Conservation (phyloP, 2,888 invertebrate genomes). For the Limnephilus lunatus region DNA sequence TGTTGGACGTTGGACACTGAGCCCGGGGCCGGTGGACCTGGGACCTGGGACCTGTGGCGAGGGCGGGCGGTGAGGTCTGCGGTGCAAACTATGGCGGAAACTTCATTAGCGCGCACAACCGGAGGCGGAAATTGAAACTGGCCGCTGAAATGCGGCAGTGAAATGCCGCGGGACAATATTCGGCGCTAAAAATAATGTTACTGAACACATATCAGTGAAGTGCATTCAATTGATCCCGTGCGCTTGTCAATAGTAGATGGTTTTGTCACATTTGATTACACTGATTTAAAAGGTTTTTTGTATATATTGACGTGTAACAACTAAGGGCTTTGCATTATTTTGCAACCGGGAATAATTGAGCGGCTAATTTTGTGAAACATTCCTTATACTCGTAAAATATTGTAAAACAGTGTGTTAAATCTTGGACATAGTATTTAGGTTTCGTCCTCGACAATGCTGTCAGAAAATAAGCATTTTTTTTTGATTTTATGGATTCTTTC, state of each 20-base stretch:
- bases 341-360: neutral
- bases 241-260: neutral
- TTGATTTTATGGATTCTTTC: no score
- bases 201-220: neutral
- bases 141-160: conserved; percentile 33
- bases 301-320: neutral
- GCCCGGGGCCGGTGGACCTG: neutral
- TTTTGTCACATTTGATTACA: neutral
- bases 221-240: neutral
- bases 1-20: conserved; percentile 27
- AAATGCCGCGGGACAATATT: conserved; percentile 21
- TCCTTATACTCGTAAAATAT: neutral
- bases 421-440: neutral
- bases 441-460: neutral
- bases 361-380: neutral
- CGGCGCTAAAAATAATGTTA: neutral
- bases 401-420: neutral
- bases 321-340: neutral
- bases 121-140: conserved; percentile 50
- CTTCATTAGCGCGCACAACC: conserved; percentile 48
- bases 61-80: neutral
- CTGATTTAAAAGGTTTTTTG: neutral
- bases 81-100: conserved; percentile 56
- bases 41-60: no score
- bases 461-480: no score